Evolutionary conservation across 2,888 invertebrate species (phyloP), one percentile per base, ranked within the genome.

Genomic region (Laothoe populi): DNA sequence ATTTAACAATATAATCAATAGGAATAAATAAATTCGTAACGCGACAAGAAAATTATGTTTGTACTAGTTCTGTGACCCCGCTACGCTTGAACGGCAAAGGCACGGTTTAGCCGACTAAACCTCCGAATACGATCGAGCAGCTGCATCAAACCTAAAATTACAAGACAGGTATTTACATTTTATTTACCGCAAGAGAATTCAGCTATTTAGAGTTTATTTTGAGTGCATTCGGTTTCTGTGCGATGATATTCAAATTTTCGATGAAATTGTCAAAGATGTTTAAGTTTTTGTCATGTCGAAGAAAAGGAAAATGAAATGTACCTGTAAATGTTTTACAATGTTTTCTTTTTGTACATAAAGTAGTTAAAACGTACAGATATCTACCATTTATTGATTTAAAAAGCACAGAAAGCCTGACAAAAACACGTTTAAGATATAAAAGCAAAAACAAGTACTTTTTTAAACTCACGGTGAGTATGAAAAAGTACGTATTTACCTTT

Each of bases 11-110:
- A 64, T 59, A 65, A 67, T 65, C 61, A 64, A 66, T 70, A 69
- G 70, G 61, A 69, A 70, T 73, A 75, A 75, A 66, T 63, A 64
- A 75, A 78, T 78, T 75, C 67, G 73, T 70, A 67, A 69, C 72
- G 76, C 70, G 74, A 66, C 70, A 74, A 70, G 73, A 70, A 77
- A 82, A 84, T 83, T 77, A 82, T 82, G 79, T 85, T 87, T 88
- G 88, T 86, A 87, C 88, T 88, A 83, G 90, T 86, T 90, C 83
- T 86, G 84, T 85, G 90, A 87, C 91, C 90, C 82, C 86, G 88
- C 89, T 85, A 89, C 88, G 91, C 82, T 86, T 83, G 80, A 86
- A 78, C 78, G 84, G 77, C 72, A 87, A 82, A 79, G 79, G 80
- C 86, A 81, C 86, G 76, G 72, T 79, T 81, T 84, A 86, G 84